Base-by-base conservation (phyloP, 2,888 invertebrate species). In the Margaritifera margaritifera region DNA sequence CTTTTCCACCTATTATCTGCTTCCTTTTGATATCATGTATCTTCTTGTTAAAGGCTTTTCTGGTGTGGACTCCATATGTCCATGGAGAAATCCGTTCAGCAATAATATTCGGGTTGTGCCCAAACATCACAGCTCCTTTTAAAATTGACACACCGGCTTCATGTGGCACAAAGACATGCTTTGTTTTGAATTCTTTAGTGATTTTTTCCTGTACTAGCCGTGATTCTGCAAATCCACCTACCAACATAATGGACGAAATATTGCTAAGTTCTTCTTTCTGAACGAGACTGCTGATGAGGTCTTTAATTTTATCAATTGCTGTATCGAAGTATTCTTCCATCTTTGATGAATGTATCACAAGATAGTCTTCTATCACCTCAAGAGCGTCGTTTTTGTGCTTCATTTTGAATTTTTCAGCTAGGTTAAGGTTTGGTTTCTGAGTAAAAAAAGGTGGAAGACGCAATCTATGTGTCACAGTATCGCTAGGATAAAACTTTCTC, bases 161-260 rank as follows among this genome's bases (percentile, higher is more conserved):
- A 4, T 58, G 63, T 53, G 74, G 75, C 24, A 75, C 69, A 31
- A 75, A 65, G 6, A 75, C 70, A 64, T 55, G 62, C 19, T 68
- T n/a, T 18, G 20, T 54, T 0, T 57, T 54, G 56, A 79, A 75
- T 55, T 64, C 55, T 25, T 69, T 63, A 64, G 61, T 68, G 18
- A 79, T 53, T 22, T 63, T 55, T 6, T 67, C 27, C 25, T 68
- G 69, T 6, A 79, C 73, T 18, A 72, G 53, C 19, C 65, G 24
- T 1, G 79, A 79, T 56, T 75, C 77, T 1, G 79, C 71, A 57
- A 79, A 75, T 56, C 79, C 79, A 15, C 79, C 79, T 6, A 79
- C 77, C 5, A 79, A 61, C 6, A 76, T 58, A 25, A 79, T 66
- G 18, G 71, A 70, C 8, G 67, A 57, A 4, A 79, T 53, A 1